Percentiles rank a stretch among this genome's conserved stretches.
phyloP scores from a whole-genome alignment of 1,140 invertebrate species.

The Cephus cinctus region DNA sequence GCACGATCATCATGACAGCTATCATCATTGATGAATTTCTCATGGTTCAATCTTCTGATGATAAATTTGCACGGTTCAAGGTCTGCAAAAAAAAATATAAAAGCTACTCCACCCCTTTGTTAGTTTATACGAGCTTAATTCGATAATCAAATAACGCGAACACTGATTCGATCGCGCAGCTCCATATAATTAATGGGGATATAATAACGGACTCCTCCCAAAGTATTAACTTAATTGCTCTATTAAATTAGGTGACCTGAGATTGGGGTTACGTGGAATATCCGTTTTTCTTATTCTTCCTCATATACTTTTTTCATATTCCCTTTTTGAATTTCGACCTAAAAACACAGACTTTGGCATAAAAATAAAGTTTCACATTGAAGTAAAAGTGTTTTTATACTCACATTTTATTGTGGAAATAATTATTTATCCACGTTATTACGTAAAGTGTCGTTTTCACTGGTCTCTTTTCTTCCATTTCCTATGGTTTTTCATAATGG shows the following conservation, averaged over 20 bases:
- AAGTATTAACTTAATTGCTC: conserved; percentile 42
- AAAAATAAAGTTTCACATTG: no score
- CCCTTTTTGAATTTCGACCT: no score
- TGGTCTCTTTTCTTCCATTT: no score
- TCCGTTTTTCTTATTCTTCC: background rate
- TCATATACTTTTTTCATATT: background rate
- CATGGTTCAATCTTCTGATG: background rate
- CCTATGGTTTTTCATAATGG: no score
- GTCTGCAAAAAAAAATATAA: background rate
- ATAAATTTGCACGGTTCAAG: background rate
- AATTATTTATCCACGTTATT: no score
- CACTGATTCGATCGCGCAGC: conserved; percentile 28
- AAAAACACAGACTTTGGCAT: no score
- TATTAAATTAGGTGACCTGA: conserved; percentile 38
- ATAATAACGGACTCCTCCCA: conserved; percentile 33
- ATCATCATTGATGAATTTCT: background rate
- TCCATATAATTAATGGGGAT: conserved; percentile 39
- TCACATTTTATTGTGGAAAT: no score
- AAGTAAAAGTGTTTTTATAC: no score
- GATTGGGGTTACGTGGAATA: conserved; percentile 19
- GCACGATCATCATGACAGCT: background rate
- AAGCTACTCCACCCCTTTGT: conserved; percentile 32
- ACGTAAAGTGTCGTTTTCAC: no score
- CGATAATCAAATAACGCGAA: conserved; percentile 39
- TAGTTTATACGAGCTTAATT: conserved; percentile 36